phyloP scores from a whole-genome alignment of 2,888 invertebrate species.

The Spisula subtruncata region DNA sequence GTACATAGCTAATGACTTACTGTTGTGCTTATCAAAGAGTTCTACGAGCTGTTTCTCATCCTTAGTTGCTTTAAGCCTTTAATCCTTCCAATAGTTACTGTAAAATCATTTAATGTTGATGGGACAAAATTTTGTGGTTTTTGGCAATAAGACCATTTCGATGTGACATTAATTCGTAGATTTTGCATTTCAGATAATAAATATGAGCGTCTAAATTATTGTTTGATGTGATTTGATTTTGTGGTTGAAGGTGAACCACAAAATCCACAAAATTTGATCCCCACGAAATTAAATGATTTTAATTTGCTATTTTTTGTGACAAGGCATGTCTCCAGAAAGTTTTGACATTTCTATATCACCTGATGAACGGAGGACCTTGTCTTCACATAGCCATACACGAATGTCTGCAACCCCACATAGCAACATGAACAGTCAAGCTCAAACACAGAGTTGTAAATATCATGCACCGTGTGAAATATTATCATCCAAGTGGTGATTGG shows the following conservation, averaged over 20 bases:
- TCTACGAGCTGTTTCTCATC: not conserved
- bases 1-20: not conserved
- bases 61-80: not conserved
- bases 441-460: conserved; percentile 67
- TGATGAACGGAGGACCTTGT: conserved; percentile 52
- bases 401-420: conserved; percentile 54
- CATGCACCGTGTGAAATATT: conserved; percentile 35
- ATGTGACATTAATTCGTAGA: too few species aligned
- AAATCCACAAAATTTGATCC: too few species aligned
- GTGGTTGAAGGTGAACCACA: too few species aligned
- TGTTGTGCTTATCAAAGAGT: not conserved
- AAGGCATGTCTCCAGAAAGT: conserved; percentile 13
- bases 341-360: conserved; percentile 37
- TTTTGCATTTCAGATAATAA: too few species aligned
- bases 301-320: not conserved
- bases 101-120: not conserved
- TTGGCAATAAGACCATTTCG: too few species aligned
- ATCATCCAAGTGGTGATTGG: not conserved
- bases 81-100: not conserved
- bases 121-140: too few species aligned
- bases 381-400: conserved; percentile 58
- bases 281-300: too few species aligned
- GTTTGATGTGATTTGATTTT: too few species aligned
- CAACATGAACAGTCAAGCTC: conserved; percentile 45
- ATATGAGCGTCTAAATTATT: too few species aligned